A percentile compares a stretch with the other conserved stretches of the same genome.
Evolutionary conservation across 2,113 vertebrate species (phyloP).

Genomic region (Pontoporia blainvillei): DNA sequence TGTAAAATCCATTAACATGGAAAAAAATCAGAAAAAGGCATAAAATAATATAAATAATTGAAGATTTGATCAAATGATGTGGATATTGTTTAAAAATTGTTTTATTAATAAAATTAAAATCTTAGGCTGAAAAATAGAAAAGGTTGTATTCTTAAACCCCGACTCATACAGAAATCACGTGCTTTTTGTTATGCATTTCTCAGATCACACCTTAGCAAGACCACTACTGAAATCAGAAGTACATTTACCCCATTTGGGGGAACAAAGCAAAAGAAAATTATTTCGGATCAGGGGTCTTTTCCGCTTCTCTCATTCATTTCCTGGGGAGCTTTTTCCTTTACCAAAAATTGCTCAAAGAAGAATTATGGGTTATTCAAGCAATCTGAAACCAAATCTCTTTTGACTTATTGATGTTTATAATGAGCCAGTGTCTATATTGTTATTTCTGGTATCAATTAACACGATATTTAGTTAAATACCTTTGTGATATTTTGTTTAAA

Average conservation of each 20-base stretch:
- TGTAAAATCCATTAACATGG: not conserved
- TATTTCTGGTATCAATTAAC: not conserved
- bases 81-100: not conserved
- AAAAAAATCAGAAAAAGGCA: not conserved
- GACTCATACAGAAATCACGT: not conserved
- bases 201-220: not conserved
- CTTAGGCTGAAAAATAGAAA: not conserved
- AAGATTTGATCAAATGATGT: not conserved
- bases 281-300: not conserved
- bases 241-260: accelerated
- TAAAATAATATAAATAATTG: not conserved
- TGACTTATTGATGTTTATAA: not conserved
- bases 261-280: not conserved
- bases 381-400: not conserved
- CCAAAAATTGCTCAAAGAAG: not conserved
- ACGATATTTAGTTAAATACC: not conserved
- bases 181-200: not conserved
- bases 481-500: not conserved
- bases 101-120: not conserved
- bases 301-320: not conserved
- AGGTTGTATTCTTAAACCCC: not conserved
- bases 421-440: not conserved
- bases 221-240: not conserved
- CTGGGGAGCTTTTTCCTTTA: not conserved
- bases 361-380: not conserved